A percentile compares a stretch with the other conserved stretches of the same genome.
Conservation (phyloP, 92 coral and sea anemone genomes). For the Phenganax subtilis region DNA sequence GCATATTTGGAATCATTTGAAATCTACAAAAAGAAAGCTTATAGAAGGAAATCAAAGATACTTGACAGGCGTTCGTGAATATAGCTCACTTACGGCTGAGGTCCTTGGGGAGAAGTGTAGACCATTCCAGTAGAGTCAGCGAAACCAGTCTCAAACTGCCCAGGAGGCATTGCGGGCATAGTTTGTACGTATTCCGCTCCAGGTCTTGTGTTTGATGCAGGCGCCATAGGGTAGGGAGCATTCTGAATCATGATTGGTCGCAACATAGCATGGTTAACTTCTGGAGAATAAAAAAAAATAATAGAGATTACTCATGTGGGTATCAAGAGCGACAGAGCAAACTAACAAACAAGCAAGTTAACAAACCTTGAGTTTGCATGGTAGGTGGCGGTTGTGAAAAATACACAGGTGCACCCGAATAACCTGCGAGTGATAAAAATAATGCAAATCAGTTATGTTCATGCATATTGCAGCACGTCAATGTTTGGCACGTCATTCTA, state of each 20-base stretch:
- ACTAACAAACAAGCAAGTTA: background rate
- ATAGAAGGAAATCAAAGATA: background rate
- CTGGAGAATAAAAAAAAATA: background rate
- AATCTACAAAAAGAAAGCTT: background rate
- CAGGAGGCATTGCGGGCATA: conserved; percentile 26
- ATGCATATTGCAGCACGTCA: background rate
- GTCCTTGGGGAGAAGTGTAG: conserved; percentile 58
- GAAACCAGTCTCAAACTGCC: conserved; percentile 21
- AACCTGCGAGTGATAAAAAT: background rate
- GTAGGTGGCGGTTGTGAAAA: conserved; percentile 23
- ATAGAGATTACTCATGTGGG: background rate
- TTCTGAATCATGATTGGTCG: conserved; percentile 22
- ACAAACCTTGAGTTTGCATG: conserved; percentile 19
- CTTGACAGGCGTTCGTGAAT: background rate
- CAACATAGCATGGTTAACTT: conserved; percentile 32
- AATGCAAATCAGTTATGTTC: no score
- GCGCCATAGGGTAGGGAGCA: conserved; percentile 18
- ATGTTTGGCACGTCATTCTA: background rate
- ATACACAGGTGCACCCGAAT: conserved; percentile 9
- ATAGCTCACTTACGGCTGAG: background rate
- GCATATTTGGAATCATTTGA: conserved; percentile 26
- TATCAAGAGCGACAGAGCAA: background rate
- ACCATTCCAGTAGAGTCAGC: conserved; percentile 45
- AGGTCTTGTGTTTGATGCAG: conserved; percentile 21
- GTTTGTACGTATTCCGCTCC: conserved; percentile 17